Evolutionary conservation across 2,113 vertebrate genomes (phyloP).

Genomic region (Mesitornis unicolor): DNA sequence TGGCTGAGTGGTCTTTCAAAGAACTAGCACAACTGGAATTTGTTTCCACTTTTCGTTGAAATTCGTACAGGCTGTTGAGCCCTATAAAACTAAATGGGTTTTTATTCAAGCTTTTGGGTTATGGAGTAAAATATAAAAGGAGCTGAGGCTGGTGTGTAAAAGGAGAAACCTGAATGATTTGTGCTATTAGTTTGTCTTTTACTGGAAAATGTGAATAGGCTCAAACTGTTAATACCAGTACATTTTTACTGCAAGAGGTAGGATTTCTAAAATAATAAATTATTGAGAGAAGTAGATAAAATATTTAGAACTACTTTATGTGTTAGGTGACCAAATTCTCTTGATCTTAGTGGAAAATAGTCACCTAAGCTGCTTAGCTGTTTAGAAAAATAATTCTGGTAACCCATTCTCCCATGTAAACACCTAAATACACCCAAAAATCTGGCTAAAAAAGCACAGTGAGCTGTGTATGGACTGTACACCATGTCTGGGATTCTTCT

Average conservation of each 20-base stretch:
- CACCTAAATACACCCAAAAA: not conserved
- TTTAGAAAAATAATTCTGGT: slow-evolving; percentile 18
- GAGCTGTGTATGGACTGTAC: not conserved
- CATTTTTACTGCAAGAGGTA: slow-evolving; percentile 33
- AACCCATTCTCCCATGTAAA: not conserved
- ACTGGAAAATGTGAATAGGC: not conserved
- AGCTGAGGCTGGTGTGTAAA: not conserved
- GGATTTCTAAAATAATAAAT: slow-evolving; percentile 59
- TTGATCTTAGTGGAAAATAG: slow-evolving; percentile 42
- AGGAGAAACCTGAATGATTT: not conserved
- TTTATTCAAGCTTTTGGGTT: not conserved
- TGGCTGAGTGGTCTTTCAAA: not conserved
- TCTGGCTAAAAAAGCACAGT: not conserved
- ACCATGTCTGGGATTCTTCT: not conserved
- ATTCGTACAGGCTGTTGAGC: not conserved
- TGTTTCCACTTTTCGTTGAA: not conserved
- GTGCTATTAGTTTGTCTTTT: slow-evolving; percentile 9
- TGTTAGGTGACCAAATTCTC: slow-evolving; percentile 15
- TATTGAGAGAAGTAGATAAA: slow-evolving; percentile 56
- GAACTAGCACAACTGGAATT: not conserved
- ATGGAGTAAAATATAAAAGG: not conserved
- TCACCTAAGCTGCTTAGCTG: slow-evolving; percentile 13
- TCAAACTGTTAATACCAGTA: slow-evolving; percentile 17
- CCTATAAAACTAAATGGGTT: not conserved
- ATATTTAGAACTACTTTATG: slow-evolving; percentile 61